Conservation (phyloP, 1,140 invertebrate genomes). For the Camponotus vicinus region DNA sequence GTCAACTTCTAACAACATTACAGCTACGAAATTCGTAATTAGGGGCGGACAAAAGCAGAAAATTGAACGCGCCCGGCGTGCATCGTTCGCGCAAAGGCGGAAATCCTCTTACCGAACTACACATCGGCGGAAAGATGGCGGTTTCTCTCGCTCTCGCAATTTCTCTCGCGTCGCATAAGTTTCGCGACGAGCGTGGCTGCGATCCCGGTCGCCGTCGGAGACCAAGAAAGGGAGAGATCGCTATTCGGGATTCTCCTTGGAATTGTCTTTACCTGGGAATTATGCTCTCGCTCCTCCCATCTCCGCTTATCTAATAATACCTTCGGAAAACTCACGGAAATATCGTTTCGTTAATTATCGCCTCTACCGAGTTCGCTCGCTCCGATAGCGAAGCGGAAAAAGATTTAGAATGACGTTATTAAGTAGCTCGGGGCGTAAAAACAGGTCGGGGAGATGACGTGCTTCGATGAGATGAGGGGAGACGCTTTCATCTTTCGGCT, state of each 20-base stretch:
- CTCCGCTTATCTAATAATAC: conserved; percentile 24
- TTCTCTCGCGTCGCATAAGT: conserved; percentile 46
- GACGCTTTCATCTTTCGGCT: conserved; percentile 52
- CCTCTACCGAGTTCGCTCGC: background rate
- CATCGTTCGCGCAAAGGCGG: conserved; percentile 55
- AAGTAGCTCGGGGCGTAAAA: background rate
- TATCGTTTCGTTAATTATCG: conserved; percentile 19
- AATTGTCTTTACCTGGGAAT: conserved; percentile 16
- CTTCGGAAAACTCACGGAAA: conserved; percentile 19
- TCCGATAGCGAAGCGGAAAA: background rate
- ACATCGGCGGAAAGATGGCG: conserved; percentile 53
- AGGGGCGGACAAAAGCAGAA: conserved; percentile 62
- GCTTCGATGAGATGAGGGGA: background rate
- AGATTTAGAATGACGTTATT: conserved; percentile 4
- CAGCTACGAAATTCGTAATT: conserved; percentile 63
- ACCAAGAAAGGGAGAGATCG: conserved; percentile 21
- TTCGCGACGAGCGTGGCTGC: conserved; percentile 31
- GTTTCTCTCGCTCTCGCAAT: conserved; percentile 51
- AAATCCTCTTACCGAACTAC: conserved; percentile 61
- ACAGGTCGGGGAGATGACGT: background rate
- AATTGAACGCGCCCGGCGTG: conserved; percentile 57
- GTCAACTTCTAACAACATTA: conserved; percentile 61
- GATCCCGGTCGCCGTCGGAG: conserved; percentile 24
- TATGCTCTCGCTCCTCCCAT: background rate
- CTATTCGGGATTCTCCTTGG: conserved; percentile 7